Percentiles rank a stretch among this genome's conserved stretches.
Evolutionary conservation across 2,797 vertebrate species (phyloP).

Genomic region (Notolepis coatsorum): DNA sequence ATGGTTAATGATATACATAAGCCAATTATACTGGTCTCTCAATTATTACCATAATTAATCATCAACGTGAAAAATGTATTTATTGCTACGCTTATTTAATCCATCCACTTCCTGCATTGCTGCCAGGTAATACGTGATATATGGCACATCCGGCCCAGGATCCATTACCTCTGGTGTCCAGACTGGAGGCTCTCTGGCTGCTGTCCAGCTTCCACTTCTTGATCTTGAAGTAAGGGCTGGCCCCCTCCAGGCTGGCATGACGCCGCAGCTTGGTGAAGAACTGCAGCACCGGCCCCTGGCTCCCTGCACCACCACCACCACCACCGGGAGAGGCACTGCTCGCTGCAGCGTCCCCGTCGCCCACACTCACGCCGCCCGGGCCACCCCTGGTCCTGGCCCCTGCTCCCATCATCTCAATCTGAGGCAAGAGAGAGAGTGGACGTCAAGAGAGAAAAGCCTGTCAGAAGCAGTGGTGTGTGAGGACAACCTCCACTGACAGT

Average conservation of each 20-base stretch:
- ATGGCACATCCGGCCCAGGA: neutral
- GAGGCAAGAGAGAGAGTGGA: conserved; percentile 6
- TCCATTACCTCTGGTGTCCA: conserved; percentile 92
- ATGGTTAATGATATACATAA: neutral
- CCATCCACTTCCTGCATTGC: conserved; percentile 9
- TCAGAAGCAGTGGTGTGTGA: conserved; percentile 13
- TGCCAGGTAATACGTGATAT: neutral
- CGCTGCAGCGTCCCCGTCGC: conserved; percentile 42
- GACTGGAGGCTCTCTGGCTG: conserved; percentile 93
- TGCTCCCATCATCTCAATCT: conserved; percentile 75
- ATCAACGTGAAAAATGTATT: neutral
- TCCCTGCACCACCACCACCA: conserved; percentile 36
- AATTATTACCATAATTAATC: neutral
- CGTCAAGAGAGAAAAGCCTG: neutral
- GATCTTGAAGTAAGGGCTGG: conserved; percentile 96
- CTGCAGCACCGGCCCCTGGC: conserved; percentile 86
- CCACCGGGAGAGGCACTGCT: conserved; percentile 44
- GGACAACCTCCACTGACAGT: conserved; percentile 46
- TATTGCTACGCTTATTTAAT: neutral
- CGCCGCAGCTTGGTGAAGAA: conserved; percentile 94
- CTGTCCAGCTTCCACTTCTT: conserved; percentile 97
- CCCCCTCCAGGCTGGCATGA: conserved; percentile 93
- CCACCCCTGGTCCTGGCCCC: conserved; percentile 66
- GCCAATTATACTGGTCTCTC: neutral
- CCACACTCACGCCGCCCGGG: conserved; percentile 49